Conservation (phyloP, 2,113 vertebrate species). For the Amblyornis subalaris region DNA sequence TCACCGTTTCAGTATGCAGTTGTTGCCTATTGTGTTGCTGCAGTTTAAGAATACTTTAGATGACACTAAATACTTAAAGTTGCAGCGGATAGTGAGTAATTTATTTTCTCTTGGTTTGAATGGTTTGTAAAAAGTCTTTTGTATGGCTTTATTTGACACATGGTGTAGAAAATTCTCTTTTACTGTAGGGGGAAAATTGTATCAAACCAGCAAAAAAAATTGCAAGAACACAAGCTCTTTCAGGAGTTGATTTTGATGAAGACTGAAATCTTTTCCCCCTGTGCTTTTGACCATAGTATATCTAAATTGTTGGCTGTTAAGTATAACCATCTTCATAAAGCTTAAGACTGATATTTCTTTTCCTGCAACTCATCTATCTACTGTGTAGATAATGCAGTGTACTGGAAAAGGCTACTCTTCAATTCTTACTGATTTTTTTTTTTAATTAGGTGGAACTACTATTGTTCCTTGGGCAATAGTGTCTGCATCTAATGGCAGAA, state of each 20-base stretch:
- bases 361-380: neutral
- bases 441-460: neutral
- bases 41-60: neutral
- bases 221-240: neutral
- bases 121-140: neutral
- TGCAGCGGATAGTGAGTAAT: neutral
- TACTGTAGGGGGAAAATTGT: neutral
- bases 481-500: neutral
- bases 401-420: neutral
- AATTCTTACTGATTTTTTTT: neutral
- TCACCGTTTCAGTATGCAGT: neutral
- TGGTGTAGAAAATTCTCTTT: neutral
- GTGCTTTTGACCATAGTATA: neutral
- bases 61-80: neutral
- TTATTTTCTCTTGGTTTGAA: neutral
- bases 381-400: neutral
- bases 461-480: neutral
- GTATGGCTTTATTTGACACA: neutral
- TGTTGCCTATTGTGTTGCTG: neutral
- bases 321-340: neutral
- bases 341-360: neutral
- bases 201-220: neutral
- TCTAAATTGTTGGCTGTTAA: neutral
- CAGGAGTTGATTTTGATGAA: neutral
- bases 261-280: neutral